These are phyloP conservation scores for Andrena bicolor DNA, from an alignment of 2,888 invertebrate genomes.

Conservation along the genomic window DNA sequence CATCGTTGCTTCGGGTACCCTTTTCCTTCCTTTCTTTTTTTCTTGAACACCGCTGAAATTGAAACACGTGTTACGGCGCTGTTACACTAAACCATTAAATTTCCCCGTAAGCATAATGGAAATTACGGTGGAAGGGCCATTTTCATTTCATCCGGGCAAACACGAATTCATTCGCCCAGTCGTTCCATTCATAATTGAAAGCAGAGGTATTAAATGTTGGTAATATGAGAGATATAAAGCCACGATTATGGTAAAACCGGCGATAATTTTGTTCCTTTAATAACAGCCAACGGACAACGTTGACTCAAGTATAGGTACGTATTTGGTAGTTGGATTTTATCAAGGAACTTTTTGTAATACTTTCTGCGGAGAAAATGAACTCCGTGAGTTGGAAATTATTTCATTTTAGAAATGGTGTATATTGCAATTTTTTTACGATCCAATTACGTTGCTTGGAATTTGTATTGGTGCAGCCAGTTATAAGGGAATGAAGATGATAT, in stretches of 20 bases:
- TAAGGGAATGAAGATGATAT: too few relatives aligned
- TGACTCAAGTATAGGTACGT: neutral
- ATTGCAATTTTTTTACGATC: too few relatives aligned
- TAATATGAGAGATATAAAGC: slow-evolving; percentile 12
- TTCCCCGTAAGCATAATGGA: neutral
- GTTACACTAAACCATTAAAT: slow-evolving; percentile 5
- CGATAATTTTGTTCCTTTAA: slow-evolving; percentile 20
- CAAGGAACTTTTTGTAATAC: neutral
- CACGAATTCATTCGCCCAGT: slow-evolving; percentile 12
- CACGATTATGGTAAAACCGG: neutral
- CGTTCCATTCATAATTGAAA: slow-evolving; percentile 10
- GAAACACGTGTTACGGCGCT: slow-evolving; percentile 17
- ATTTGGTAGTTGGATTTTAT: neutral
- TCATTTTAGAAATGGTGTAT: too few relatives aligned
- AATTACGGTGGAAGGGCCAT: slow-evolving; percentile 9
- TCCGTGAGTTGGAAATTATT: too few relatives aligned
- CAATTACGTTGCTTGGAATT: too few relatives aligned
- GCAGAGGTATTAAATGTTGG: slow-evolving; percentile 6
- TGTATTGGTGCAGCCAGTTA: too few relatives aligned
- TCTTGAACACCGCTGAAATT: slow-evolving; percentile 8
- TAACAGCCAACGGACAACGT: neutral
- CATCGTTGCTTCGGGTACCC: neutral
- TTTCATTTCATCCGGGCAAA: slow-evolving; percentile 3
- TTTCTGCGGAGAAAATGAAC: neutral
- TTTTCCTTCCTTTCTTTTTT: neutral